phyloP scores from a whole-genome alignment of 1,140 invertebrate species.

The Aleiodes sp. region DNA sequence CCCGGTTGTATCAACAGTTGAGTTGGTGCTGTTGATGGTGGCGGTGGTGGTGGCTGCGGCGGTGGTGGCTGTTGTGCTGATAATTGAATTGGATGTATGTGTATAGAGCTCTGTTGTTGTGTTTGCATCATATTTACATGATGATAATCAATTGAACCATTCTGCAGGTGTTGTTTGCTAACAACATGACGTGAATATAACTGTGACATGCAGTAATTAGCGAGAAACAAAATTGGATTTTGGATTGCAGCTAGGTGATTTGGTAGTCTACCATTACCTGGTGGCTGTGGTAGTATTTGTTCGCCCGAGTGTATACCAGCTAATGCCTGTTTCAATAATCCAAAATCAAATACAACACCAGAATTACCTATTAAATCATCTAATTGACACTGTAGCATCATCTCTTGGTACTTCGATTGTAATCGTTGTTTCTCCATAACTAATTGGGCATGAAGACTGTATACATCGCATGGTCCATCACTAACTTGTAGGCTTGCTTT shows the following conservation, averaged over 20 bases:
- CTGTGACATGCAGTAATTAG: conserved; percentile 78
- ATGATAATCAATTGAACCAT: conserved; percentile 69
- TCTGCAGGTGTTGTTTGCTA: conserved; percentile 69
- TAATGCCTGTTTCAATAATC: conserved; percentile 72
- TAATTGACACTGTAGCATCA: conserved; percentile 76
- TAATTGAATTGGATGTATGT: conserved; percentile 48
- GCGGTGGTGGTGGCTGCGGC: conserved; percentile 36
- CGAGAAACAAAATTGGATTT: conserved; percentile 76
- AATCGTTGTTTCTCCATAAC: conserved; percentile 72
- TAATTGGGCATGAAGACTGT: conserved; percentile 68
- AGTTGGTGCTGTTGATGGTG: conserved; percentile 47
- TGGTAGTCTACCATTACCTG: conserved; percentile 61
- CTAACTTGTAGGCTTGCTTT: conserved; percentile 69
- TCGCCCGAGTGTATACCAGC: conserved; percentile 70
- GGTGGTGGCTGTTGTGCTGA: conserved; percentile 43
- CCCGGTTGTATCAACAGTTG: conserved; percentile 56
- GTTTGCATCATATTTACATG: conserved; percentile 56
- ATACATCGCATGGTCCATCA: conserved; percentile 69
- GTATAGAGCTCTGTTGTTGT: conserved; percentile 52
- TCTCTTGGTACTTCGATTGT: conserved; percentile 75
- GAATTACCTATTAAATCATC: conserved; percentile 76
- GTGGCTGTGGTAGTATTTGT: conserved; percentile 53
- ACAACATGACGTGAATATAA: conserved; percentile 75
- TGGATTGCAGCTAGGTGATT: conserved; percentile 61
- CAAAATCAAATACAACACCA: conserved; percentile 73